These are phyloP conservation scores for Neomorphus geoffroyi DNA, from an alignment of 2,797 vertebrate genomes.

Conservation along the genomic window DNA sequence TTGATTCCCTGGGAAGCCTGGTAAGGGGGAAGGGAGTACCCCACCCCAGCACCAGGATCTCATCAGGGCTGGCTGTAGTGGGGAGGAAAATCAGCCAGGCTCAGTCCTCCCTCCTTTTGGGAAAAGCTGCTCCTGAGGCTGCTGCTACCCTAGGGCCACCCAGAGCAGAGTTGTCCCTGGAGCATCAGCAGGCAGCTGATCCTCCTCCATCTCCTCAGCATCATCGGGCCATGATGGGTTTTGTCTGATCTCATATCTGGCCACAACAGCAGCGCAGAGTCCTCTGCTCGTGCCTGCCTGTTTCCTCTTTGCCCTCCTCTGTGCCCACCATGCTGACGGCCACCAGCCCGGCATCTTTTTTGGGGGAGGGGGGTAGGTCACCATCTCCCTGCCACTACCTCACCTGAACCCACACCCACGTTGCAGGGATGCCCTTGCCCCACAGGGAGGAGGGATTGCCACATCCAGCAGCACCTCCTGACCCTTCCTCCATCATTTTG, in stretches of 20 bases:
- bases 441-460: rapidly evolving
- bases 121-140: not conserved
- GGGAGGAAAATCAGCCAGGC: not conserved
- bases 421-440: not conserved
- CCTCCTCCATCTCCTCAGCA: not conserved
- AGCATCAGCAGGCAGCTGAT: not conserved
- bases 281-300: not conserved
- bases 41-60: not conserved
- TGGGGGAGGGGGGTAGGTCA: not conserved
- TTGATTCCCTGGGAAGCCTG: not conserved
- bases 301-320: not conserved
- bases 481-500: not conserved
- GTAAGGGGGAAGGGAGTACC: too few relatives aligned
- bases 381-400: not conserved
- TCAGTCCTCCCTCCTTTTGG: not conserved
- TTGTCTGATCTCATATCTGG: not conserved
- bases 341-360: too few relatives aligned
- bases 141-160: not conserved
- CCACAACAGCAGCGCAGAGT: rapidly evolving
- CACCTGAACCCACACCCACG: not conserved
- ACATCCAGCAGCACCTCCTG: not conserved
- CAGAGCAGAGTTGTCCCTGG: rapidly evolving
- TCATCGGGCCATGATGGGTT: rapidly evolving
- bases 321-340: rapidly evolving
- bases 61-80: not conserved